Base-by-base conservation (phyloP, 2,888 invertebrate genomes). In the Brachylomia viminalis region DNA sequence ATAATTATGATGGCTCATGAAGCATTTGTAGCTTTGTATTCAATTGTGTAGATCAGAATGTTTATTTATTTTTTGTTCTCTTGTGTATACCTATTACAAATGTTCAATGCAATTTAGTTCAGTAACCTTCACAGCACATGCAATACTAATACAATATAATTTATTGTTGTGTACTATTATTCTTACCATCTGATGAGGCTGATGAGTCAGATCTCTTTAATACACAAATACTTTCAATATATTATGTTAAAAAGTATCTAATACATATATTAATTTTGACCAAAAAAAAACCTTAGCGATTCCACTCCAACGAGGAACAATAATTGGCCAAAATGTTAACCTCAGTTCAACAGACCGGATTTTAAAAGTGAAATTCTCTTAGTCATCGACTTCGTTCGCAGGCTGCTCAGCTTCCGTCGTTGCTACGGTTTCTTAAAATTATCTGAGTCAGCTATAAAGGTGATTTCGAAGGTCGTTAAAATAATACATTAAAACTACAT, bases 281-380 rank as follows among this genome's bases (percentile, higher is more conserved):
- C 2, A 6, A 15, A 38, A 75, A 42, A 69, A 73, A 74, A 47
- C 30, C 38, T 69, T 74, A 30, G 33, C 38, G 30, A 74, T 72
- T 85, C 52, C 4, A 33, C n/a, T 54, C 30, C 58, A 71, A 62
- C 65, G 56, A 70, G 58, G 17, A 59, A 64, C 42, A 45, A 52
- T 73, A 79, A 75, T 83, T 84, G 75, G 38, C 17, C 47, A 49
- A 83, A 78, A 72, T 61, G 27, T 49, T 66, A 65, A 74, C 66
- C 58, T 74, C 70, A 62, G 77, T 75, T 65, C 70, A 73, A 74
- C 67, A 49, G 79, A 87, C 88, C 89, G 87, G 89, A 83, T 80
- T 83, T 82, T 61, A 85, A 88, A 86, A 89, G 87, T 85, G 88
- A 88, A 88, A 85, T 83, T 82, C 75, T 80, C 79, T 70, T 79